Conservation (phyloP, 2,888 invertebrate species). For the Seira ritae region DNA sequence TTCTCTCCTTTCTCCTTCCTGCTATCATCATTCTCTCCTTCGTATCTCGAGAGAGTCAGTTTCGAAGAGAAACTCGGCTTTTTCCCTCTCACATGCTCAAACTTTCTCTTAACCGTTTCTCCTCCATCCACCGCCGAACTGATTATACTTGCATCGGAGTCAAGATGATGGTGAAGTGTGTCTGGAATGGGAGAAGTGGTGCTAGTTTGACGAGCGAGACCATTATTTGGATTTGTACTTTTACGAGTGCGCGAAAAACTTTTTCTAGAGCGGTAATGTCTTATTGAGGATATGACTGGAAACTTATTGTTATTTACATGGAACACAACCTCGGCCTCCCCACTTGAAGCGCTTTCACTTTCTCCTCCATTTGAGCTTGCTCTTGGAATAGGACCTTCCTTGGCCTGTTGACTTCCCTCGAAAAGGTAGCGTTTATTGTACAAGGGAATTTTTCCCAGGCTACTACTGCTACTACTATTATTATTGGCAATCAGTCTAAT, state of each 20-base stretch:
- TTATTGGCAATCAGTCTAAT: constrained; percentile 65
- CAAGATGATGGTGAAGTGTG: constrained; percentile 6
- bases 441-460: constrained; percentile 34
- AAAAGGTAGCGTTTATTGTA: constrained; percentile 19
- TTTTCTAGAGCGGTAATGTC: constrained; percentile 72
- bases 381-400: neutral
- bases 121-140: constrained; percentile 13
- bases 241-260: constrained; percentile 70
- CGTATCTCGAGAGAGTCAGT: constrained; percentile 31
- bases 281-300: constrained; percentile 71
- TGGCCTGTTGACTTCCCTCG: constrained; percentile 47
- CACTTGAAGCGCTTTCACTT: constrained; percentile 28
- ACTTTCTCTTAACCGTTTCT: constrained; percentile 23
- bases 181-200: neutral
- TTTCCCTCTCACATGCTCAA: constrained; percentile 12
- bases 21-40: constrained; percentile 5
- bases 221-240: constrained; percentile 53
- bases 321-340: constrained; percentile 38
- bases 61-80: constrained; percentile 34
- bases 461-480: constrained; percentile 35
- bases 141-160: constrained; percentile 9
- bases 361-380: constrained; percentile 28
- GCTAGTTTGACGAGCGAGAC: constrained; percentile 15
- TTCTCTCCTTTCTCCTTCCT: constrained; percentile 20
- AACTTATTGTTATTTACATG: constrained; percentile 64